Percentiles rank a stretch among this genome's conserved stretches.
Evolutionary conservation across 2,888 invertebrate genomes (phyloP).

Genomic region (Ectobius pallidus): DNA sequence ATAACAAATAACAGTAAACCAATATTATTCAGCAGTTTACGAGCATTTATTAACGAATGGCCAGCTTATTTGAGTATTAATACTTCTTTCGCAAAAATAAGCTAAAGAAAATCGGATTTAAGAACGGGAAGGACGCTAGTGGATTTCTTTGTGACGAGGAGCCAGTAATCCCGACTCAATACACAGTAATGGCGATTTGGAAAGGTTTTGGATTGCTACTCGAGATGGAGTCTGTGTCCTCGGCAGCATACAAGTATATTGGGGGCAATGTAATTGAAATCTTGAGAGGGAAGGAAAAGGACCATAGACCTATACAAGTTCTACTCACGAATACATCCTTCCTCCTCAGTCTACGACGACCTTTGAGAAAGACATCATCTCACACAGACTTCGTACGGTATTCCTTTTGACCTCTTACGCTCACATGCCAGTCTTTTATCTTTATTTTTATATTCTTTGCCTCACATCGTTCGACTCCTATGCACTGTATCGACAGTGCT

Average conservation of each 20-base stretch:
- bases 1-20: too few relatives aligned
- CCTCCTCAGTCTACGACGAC: constrained; percentile 5
- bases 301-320: constrained; percentile 17
- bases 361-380: constrained; percentile 27
- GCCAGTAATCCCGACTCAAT: not conserved
- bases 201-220: not conserved
- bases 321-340: constrained; percentile 36
- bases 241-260: too few relatives aligned
- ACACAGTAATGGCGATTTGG: not conserved
- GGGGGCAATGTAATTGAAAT: constrained; percentile 25
- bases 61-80: too few relatives aligned
- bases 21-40: too few relatives aligned
- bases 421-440: constrained; percentile 24
- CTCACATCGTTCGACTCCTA: constrained; percentile 31
- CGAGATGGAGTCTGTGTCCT: too few relatives aligned
- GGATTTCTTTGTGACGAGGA: too few relatives aligned
- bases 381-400: constrained; percentile 26
- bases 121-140: too few relatives aligned
- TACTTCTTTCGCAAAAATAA: too few relatives aligned
- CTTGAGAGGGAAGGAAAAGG: constrained; percentile 22
- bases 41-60: too few relatives aligned
- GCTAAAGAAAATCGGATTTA: too few relatives aligned
- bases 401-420: constrained; percentile 28
- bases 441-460: constrained; percentile 33
- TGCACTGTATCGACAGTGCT: too few relatives aligned